phyloP scores from a whole-genome alignment of 2,797 vertebrate genomes.

The Tenualosa ilisha region DNA sequence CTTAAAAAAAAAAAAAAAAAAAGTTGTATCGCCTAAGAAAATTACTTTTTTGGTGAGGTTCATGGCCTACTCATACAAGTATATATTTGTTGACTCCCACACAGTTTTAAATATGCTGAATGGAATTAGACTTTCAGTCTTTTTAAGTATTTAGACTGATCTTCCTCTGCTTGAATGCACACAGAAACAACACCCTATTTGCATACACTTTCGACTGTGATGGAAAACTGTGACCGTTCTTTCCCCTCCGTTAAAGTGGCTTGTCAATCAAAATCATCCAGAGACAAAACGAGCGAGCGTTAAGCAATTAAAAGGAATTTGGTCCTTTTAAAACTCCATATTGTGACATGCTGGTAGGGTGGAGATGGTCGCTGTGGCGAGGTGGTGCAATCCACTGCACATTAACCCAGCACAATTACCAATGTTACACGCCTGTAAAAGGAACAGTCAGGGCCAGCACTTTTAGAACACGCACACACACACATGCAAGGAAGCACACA shows the following conservation, averaged over 20 bases:
- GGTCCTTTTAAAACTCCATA: conserved; percentile 56
- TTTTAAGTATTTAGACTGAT: conserved; percentile 17
- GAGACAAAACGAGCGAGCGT: conserved; percentile 46
- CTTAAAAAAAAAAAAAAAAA: too few species aligned
- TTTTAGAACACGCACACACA: conserved; percentile 59
- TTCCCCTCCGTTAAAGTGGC: conserved; percentile 42
- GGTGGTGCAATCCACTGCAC: conserved; percentile 66
- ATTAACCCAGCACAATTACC: conserved; percentile 76
- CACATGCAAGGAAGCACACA: background rate
- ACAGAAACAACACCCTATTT: conserved; percentile 5
- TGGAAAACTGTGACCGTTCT: conserved; percentile 19
- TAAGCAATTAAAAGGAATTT: conserved; percentile 58
- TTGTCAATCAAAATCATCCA: conserved; percentile 63
- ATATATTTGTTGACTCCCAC: background rate
- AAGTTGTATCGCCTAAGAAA: background rate
- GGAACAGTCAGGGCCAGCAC: conserved; percentile 63
- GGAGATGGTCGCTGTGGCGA: conserved; percentile 64
- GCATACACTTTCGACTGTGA: conserved; percentile 14
- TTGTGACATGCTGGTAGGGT: conserved; percentile 56
- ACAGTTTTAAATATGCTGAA: conserved; percentile 10
- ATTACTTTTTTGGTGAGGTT: conserved; percentile 1
- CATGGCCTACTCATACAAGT: conserved; percentile 5
- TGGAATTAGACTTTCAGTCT: background rate
- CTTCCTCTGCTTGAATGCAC: conserved; percentile 21
- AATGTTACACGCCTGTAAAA: conserved; percentile 66